A percentile compares a stretch with the other conserved stretches of the same genome.
phyloP scores from a whole-genome alignment of 2,797 vertebrate genomes.

The Myotis pilosus region DNA sequence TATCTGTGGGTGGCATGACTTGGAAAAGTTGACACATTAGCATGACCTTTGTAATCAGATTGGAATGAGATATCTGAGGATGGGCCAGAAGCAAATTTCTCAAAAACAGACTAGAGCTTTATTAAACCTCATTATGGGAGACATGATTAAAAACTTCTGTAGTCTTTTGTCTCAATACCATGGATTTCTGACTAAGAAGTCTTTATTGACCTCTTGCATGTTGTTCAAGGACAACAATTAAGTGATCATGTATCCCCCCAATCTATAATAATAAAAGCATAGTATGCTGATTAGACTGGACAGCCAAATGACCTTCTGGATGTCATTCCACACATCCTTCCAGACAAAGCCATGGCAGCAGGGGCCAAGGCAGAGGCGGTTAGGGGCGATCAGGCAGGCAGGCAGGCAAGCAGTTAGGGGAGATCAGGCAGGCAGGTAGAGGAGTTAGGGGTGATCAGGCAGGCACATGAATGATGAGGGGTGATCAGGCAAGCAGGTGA shows the following conservation, averaged over 20 bases:
- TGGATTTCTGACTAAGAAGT: background rate
- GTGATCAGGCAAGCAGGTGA: too few relatives aligned
- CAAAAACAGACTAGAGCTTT: background rate
- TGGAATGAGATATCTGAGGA: background rate
- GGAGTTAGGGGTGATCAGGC: too few relatives aligned
- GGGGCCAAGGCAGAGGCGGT: too few relatives aligned
- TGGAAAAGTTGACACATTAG: background rate
- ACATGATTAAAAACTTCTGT: background rate
- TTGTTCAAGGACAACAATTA: background rate
- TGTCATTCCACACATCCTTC: too few relatives aligned
- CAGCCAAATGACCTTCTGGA: too few relatives aligned
- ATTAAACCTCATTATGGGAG: background rate
- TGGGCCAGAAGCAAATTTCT: background rate
- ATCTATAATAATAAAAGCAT: too few relatives aligned
- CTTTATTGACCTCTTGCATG: background rate
- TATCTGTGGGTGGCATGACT: too few relatives aligned
- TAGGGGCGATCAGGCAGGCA: too few relatives aligned
- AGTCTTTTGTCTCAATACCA: background rate
- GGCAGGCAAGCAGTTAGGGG: too few relatives aligned
- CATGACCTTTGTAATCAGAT: background rate
- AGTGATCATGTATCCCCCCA: background rate
- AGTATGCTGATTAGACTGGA: too few relatives aligned
- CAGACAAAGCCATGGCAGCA: fast-evolving
- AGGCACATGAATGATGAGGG: too few relatives aligned
- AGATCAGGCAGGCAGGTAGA: too few relatives aligned